Evolutionary conservation across 2,888 invertebrate species (phyloP).

Genomic region (Cabera pusaria): DNA sequence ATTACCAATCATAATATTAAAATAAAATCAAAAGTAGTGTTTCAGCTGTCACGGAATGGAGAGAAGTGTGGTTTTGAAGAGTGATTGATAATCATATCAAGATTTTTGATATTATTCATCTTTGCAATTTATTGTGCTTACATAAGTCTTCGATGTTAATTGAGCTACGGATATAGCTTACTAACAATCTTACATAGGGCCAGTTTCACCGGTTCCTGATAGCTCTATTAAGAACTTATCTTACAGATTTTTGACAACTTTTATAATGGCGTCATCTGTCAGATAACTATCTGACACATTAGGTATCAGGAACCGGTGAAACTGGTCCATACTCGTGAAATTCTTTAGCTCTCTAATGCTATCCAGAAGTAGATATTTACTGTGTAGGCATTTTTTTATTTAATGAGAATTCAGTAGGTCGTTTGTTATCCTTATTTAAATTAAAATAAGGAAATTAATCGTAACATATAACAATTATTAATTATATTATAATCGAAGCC

Average conservation of each 20-base stretch:
- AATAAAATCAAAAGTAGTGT: too few species aligned
- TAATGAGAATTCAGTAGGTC: conserved; percentile 38
- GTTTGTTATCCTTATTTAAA: conserved; percentile 10
- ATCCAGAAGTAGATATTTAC: conserved; percentile 50
- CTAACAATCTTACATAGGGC: too few species aligned
- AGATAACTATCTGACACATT: too few species aligned
- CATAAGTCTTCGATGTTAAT: conserved; percentile 23
- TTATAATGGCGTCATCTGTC: too few species aligned
- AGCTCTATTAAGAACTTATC: too few species aligned
- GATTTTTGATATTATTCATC: conserved; percentile 41
- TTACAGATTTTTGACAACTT: too few species aligned
- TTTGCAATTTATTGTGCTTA: conserved; percentile 47
- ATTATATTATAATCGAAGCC: conserved; percentile 46
- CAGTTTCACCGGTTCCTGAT: too few species aligned
- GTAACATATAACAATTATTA: too few species aligned
- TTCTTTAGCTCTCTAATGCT: conserved; percentile 48
- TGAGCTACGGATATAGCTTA: conserved; percentile 14
- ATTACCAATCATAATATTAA: too few species aligned
- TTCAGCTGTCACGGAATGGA: conserved; percentile 14
- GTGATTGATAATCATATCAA: conserved; percentile 59
- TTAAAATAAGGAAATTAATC: too few species aligned
- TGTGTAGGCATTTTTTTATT: conserved; percentile 48
- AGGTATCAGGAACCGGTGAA: too few species aligned
- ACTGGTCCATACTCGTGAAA: conserved; percentile 13
- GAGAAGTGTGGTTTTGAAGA: conserved; percentile 36